Evolutionary conservation across 92 coral and sea anemone species (phyloP).

Genomic region (Scolanthus callimorphus): DNA sequence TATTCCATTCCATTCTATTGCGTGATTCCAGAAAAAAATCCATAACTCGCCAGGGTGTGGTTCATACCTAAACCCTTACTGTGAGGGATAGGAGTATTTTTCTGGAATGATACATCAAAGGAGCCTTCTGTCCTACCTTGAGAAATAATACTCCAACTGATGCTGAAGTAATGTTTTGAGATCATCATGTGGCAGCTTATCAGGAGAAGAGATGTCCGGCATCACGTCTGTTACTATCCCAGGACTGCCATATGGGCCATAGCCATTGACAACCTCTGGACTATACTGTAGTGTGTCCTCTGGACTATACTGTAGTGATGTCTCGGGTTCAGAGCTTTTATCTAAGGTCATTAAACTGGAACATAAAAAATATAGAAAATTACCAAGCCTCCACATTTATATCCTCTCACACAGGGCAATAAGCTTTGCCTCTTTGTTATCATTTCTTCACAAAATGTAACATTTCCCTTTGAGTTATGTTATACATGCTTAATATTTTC

Average conservation of each 20-base stretch:
- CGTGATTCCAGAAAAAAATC: no score
- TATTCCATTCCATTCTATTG: no score
- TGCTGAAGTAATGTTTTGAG: constrained; percentile 69
- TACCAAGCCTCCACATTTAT: no score
- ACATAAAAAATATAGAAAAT: no score
- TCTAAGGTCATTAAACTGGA: constrained; percentile 62
- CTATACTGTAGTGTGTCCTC: constrained; percentile 76
- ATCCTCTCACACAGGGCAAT: no score
- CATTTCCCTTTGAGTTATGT: no score
- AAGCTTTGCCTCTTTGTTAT: no score
- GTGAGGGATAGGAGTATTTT: no score
- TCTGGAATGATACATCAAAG: background rate
- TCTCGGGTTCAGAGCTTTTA: constrained; percentile 42
- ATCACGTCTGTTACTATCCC: constrained; percentile 36
- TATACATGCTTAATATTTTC: no score
- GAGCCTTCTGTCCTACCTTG: constrained; percentile 49
- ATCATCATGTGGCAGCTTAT: constrained; percentile 66
- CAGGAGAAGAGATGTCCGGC: constrained; percentile 58
- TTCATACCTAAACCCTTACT: no score
- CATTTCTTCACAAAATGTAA: no score
- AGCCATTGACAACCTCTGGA: constrained; percentile 63
- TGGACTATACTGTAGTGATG: constrained; percentile 34
- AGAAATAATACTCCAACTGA: constrained; percentile 91
- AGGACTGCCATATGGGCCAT: constrained; percentile 49
- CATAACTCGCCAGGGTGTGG: no score